Evolutionary conservation across 2,888 invertebrate genomes (phyloP), one percentile per base, ranked within the genome.

Genomic region (Hetaerina titia): DNA sequence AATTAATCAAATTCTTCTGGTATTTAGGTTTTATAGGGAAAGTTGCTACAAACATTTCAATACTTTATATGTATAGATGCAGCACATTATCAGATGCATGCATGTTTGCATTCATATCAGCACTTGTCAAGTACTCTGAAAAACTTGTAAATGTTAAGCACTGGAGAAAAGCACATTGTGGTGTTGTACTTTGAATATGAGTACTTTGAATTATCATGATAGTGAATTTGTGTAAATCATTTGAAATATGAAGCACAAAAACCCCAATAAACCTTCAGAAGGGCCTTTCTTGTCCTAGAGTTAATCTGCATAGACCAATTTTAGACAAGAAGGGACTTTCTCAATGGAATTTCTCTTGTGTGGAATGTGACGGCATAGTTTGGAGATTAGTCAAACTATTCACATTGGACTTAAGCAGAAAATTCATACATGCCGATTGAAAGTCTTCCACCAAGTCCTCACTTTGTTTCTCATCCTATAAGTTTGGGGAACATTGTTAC

Each of bases 81-180:
- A 69, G 90, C 90, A 90, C 64, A 63, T 63, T 63, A 63, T 45
- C 31, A 63, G 63, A 81, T 25, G 81, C 81, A 81, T 81, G 57
- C 89, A 63, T 92, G 92, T 45, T 69, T 31, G 64, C 56, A 45
- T 69, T 69, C 92, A 92, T 92, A 92, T 92, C 92, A 92, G 25
- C 31, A n/a, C 92, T 69, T 69, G 69, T 22, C 45, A 64, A 92
- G 92, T 56, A 64, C n/a, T 45, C 64, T 92, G 56, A n/a, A 45
- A 92, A 92, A 45, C n/a, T 57, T 92, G 45, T 69, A 69, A 69
- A n/a, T 69, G 64, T 45, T 56, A 17, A 31, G 60, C 89, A n/a
- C 89, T 89, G 89, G 58, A 81, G 81, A 31, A 8, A 31, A 81
- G 81, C 81, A 81, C 81, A 81, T 81, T 58, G 22, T 56, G 89